Base-by-base conservation (phyloP, 2,888 invertebrate species). In the Ormyrus rosae region DNA sequence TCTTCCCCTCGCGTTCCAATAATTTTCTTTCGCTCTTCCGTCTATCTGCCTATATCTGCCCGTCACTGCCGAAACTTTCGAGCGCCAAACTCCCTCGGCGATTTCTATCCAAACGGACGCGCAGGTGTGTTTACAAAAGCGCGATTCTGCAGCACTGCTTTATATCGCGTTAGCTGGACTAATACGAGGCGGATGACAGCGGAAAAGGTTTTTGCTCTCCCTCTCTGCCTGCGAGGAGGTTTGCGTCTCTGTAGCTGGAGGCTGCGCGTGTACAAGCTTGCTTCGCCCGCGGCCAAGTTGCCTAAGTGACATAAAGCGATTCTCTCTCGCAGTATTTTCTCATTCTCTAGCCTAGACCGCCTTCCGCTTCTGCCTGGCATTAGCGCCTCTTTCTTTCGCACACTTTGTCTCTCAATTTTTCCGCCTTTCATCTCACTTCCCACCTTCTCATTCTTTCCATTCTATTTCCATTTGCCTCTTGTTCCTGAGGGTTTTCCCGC, bases 1-100 rank as follows among this genome's bases (percentile, higher is more conserved):
- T 50, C 67, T 70, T 79, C 56, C 67, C 45, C n/a, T 76, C 50
- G 67, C 67, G 61, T 78, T 45, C 65, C 69, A 72, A 77, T 77
- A 77, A 77, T n/a, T 77, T 61, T 67, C 55, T 48, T 13, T 56
- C 34, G 2, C 34, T 34, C 34, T 34, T 34, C 34, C 34, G 34
- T 34, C 4, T 0, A 4, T 34, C 34, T 4, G 34, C 34, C 34
- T 2, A 34, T 34, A 34, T 34, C 58, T 13, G 13, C 65, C 46
- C 46, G 34, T 10, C 56, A 10, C 8, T 34, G 34, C 34, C 45
- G 63, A 46, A 48, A 13, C 51, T 34, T 34, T 34, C 34, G 4
- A 34, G 34, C 34, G 34, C 34, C 34, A 34, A 34, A 34, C 3
- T 34, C 34, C 34, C 34, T 34, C 34, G 34, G 34, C 34, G 34